These are phyloP conservation scores for Micromesistius poutassou DNA, from an alignment of 2,797 vertebrate genomes.

Conservation along the genomic window DNA sequence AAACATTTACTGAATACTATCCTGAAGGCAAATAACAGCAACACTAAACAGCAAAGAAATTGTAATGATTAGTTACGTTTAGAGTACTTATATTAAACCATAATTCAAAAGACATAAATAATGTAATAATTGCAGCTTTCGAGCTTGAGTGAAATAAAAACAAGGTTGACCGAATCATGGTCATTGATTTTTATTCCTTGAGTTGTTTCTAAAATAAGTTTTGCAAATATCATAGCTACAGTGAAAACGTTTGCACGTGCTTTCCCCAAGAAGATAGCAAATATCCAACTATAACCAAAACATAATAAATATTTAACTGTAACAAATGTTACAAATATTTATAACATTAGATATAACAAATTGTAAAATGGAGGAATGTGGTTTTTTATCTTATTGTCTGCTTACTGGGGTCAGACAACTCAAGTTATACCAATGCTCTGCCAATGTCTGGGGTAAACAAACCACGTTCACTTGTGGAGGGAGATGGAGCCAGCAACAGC, in stretches of 20 bases:
- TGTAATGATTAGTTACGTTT: background rate
- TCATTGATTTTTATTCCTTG: background rate
- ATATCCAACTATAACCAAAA: background rate
- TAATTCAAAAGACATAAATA: background rate
- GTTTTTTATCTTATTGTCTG: background rate
- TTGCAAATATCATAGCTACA: background rate
- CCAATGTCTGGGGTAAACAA: background rate
- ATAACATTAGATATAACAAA: background rate
- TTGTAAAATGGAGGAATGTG: background rate
- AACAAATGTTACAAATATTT: background rate
- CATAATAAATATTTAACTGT: background rate
- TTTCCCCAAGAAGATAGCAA: background rate
- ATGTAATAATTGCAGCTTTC: background rate
- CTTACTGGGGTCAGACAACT: background rate
- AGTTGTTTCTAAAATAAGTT: background rate
- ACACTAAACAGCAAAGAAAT: background rate
- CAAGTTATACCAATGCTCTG: background rate
- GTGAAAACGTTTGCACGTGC: too few relatives aligned
- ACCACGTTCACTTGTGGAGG: slow-evolving; percentile 47
- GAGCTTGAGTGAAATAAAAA: too few relatives aligned
- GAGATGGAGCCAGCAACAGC: slow-evolving; percentile 13
- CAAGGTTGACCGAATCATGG: background rate
- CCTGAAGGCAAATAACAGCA: background rate
- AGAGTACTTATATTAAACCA: background rate
- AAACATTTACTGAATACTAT: background rate